Conservation (phyloP, 2,797 vertebrate species). For the Oreortyx pictus region DNA sequence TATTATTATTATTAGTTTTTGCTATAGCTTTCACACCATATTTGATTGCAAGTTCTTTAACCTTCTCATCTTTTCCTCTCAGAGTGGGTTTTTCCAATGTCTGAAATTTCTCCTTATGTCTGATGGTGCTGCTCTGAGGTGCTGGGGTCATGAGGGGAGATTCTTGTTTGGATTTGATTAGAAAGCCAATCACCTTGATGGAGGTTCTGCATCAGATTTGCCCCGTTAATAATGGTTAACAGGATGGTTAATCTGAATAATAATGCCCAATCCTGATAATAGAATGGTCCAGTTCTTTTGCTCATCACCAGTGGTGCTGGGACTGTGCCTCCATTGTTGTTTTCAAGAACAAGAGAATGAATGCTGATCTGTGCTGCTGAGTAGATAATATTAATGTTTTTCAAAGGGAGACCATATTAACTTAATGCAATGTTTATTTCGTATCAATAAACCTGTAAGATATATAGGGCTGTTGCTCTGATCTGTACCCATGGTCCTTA, state of each 20-base stretch:
- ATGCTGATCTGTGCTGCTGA: background rate
- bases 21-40: background rate
- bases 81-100: background rate
- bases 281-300: background rate
- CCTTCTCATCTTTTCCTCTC: background rate
- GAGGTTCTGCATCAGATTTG: background rate
- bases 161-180: background rate
- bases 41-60: background rate
- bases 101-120: background rate
- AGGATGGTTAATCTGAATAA: background rate
- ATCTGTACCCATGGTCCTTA: background rate
- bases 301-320: background rate
- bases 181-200: background rate
- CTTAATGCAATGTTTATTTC: background rate
- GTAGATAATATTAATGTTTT: background rate
- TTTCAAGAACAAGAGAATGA: background rate
- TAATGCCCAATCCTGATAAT: background rate
- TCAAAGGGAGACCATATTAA: background rate
- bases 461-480: background rate
- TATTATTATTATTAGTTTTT: background rate
- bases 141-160: background rate
- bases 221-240: background rate
- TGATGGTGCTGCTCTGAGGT: background rate
- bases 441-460: accelerated
- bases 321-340: accelerated